Evolutionary conservation across 2,888 invertebrate genomes (phyloP), one percentile per base, ranked within the genome.

Genomic region (Teleogryllus oceanicus): DNA sequence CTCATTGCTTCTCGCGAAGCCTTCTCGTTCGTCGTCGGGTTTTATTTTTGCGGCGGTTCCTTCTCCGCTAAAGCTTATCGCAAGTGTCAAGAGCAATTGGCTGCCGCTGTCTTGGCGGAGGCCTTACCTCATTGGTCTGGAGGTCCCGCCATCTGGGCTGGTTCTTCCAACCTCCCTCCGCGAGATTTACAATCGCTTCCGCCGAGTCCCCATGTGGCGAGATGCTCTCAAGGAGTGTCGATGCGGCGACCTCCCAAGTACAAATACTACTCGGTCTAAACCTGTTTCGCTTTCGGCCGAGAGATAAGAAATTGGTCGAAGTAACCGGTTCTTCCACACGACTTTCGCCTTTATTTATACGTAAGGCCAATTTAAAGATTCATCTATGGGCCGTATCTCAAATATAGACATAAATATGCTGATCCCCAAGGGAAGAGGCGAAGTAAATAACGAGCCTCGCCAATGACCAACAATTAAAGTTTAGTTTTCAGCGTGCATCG

Each of bases 311-410:
- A 62, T 62, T 62, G 62, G 62, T 62, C 62, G 13, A 18, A 13
- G 62, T 11, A n/a, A 62, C 62, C 62, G 62, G 62, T 62, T 62
- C 62, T 8, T n/a, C 62, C n/a, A 62, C 62, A 62, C n/a, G 62
- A 62, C 62, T 62, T 62, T 62, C 62, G 62, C n/a, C 62, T 62
- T 62, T 62, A 62, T 62, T 62, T 62, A 62, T 62, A 62, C 62
- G 62, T 62, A n/a, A 62, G 62, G n/a, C 62, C 62, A 62, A 62
- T 62, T 62, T 62, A 13, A 62, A 62, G 62, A 62, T 62, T 62
- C 62, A 62, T 62, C 62, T 62, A 62, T 8, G n/a, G 62, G 16
- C n/a, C 62, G 62, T 62, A 62, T 62, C 62, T 62, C 62, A 62
- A 62, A 62, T 62, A 62, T 62, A 62, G 62, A 62, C 62, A 62